Evolutionary conservation across 2,113 vertebrate species (phyloP), one percentile per base, ranked within the genome.

Genomic region (Odobenus rosmarus): DNA sequence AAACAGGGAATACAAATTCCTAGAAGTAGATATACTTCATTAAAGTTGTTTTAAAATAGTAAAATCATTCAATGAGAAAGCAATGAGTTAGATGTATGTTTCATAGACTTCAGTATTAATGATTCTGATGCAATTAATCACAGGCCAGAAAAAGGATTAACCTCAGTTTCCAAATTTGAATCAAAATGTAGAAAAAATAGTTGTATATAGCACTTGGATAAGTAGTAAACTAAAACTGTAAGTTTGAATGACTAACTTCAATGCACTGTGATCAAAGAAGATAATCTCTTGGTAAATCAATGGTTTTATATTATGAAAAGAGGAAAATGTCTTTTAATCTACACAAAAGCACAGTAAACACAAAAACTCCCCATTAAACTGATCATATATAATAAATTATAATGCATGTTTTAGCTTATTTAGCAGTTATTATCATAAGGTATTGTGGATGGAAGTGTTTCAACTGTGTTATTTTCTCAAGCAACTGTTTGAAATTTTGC

Each of bases 161-260:
- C 24, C 31, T 77, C 55, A 62, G 23, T 72, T 96, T 87, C 59
- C 61, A 83, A 89, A 87, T 87, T 14, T 61, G 11, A 86, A 96
- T 93, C 26, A 26, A 80, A 28, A 88, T n/a, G 2, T 9, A 42
- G 57, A 55, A 94, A 67, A 42, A 42, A 84, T 5, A 90, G 31
- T 5, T 89, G 16, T 51, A 86, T 9, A 88, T 19, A 88, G 36
- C 28, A 16, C 2, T 42, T 74, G n/a, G 42, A 26, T 91, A 76
- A 93, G 36, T 39, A 88, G 74, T 64, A n/a, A 57, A 72, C 0
- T n/a, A 69, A 83, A 91, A 91, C 24, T 12, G 62, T 55, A 84
- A 51, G 64, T 57, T 12, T 88, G n/a, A 87, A 90, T 85, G 67
- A 83, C 53, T 61, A 94, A 95, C 76, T 96, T 91, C 77, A 96